Conservation (phyloP, 2,888 invertebrate genomes). For the Limnephilus lunatus region DNA sequence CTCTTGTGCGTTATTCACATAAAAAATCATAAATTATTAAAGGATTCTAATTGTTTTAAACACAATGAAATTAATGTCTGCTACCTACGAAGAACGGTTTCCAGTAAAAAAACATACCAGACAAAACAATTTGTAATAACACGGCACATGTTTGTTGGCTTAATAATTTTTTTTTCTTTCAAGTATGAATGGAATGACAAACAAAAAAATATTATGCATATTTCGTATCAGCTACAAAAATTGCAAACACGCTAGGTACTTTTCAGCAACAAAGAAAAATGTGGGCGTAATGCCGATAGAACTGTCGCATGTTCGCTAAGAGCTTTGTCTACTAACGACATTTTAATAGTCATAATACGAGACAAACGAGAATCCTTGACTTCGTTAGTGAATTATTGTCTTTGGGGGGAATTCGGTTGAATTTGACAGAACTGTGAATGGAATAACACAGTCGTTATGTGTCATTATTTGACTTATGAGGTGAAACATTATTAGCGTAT, state of each 20-base stretch:
- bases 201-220: neutral
- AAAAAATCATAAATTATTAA: too few relatives aligned
- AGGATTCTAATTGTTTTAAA: too few relatives aligned
- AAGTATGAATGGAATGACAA: too few relatives aligned
- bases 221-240: neutral
- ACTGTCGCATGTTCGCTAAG: neutral
- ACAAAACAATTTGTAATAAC: too few relatives aligned
- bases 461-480: conserved; percentile 2
- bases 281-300: conserved; percentile 45
- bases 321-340: conserved; percentile 8
- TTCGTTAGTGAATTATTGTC: conserved; percentile 31
- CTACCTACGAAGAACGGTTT: too few relatives aligned
- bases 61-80: too few relatives aligned
- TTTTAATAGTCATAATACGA: neutral
- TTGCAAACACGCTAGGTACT: neutral
- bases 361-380: conserved; percentile 56
- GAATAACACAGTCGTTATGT: conserved; percentile 27
- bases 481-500: neutral
- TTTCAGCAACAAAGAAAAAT: conserved; percentile 27
- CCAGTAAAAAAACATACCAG: too few relatives aligned
- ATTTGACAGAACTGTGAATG: conserved; percentile 32
- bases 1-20: too few relatives aligned
- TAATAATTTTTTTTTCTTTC: neutral
- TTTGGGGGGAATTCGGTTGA: neutral
- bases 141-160: neutral